Base-by-base conservation (phyloP, 1,140 invertebrate species). In the Dermatophagoides farinae region DNA sequence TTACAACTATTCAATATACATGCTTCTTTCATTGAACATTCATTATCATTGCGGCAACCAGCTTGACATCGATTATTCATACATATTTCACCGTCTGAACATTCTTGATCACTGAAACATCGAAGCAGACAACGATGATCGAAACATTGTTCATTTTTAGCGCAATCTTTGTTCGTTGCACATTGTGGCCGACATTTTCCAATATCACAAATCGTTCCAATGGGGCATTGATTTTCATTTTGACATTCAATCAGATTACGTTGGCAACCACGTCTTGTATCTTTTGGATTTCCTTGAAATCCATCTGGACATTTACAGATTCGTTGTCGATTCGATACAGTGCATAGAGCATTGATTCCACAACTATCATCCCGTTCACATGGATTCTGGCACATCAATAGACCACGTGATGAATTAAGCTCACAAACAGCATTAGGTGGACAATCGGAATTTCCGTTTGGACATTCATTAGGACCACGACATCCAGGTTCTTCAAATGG, bases 331-430 rank as follows among this genome's bases (percentile, higher is more conserved):
- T 70, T 68, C 37, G 63, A 59, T 20, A 83, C 79, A 0, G 88
- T 77, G 68, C 88, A 92, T 0, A 88, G 70, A 5, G 87, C 86
- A 70, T 90, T 90, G 0, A 86, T 85, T 16, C 88, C 88, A 70
- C 88, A 91, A 11, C 64, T 55, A 46, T 61, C 40, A 6, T n/a
- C 10, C 20, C 14, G n/a, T 9, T 61, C 64, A 44, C 64, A 65
- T 49, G 59, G 58, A 52, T 65, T 67, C 57, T 53, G 39, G 58
- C 57, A 65, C 63, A 65, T 58, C 11, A 65, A 64, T 39, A 61
- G 50, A 14, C 39, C 49, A 5, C 22, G 46, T 4, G 31, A 53
- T 40, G 41, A 53, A 38, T 65, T 51, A 5, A 50, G 55, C 41
- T 66, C 64, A 61, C 68, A 69, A 37, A 54, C 66, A 18, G 68